phyloP scores from a whole-genome alignment of 2,888 invertebrate species.

The Deilephila porcellus region DNA sequence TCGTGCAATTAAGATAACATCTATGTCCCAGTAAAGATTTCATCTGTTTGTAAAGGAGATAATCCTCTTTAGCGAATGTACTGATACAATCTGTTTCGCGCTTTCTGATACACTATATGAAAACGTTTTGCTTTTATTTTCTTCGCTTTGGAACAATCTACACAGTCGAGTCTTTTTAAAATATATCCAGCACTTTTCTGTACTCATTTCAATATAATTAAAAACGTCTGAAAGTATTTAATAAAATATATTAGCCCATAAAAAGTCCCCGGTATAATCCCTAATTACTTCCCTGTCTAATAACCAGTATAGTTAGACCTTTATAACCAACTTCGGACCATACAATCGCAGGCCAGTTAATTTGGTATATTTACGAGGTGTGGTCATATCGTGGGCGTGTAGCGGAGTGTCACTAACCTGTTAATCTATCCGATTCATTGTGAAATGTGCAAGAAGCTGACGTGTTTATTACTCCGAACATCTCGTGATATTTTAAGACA shows the following conservation, averaged over 20 bases:
- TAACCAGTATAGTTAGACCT: slow-evolving; percentile 36
- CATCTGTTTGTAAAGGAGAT: slow-evolving; percentile 17
- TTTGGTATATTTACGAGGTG: slow-evolving; percentile 27
- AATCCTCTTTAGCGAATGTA: slow-evolving; percentile 16
- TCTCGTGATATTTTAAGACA: not conserved
- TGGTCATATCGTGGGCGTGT: slow-evolving; percentile 27
- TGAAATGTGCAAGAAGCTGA: slow-evolving; percentile 16
- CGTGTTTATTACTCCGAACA: slow-evolving; percentile 22
- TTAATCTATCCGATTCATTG: slow-evolving; percentile 27
- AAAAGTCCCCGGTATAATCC: not conserved
- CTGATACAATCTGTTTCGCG: slow-evolving; percentile 13
- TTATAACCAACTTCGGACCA: slow-evolving; percentile 2
- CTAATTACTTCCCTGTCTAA: slow-evolving; percentile 22
- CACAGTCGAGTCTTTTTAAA: not conserved
- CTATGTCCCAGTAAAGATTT: slow-evolving; percentile 20
- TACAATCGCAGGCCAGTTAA: slow-evolving; percentile 18
- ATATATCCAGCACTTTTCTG: too few relatives aligned
- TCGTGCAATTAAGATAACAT: slow-evolving; percentile 26
- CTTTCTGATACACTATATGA: not conserved
- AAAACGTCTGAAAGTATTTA: too few relatives aligned
- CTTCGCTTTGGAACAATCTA: not conserved
- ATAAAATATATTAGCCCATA: not conserved
- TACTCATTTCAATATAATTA: too few relatives aligned
- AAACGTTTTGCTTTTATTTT: slow-evolving; percentile 3
- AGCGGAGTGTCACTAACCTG: slow-evolving; percentile 31